Base-by-base conservation (phyloP, 2,888 invertebrate species). In the Oscheius sp. region DNA sequence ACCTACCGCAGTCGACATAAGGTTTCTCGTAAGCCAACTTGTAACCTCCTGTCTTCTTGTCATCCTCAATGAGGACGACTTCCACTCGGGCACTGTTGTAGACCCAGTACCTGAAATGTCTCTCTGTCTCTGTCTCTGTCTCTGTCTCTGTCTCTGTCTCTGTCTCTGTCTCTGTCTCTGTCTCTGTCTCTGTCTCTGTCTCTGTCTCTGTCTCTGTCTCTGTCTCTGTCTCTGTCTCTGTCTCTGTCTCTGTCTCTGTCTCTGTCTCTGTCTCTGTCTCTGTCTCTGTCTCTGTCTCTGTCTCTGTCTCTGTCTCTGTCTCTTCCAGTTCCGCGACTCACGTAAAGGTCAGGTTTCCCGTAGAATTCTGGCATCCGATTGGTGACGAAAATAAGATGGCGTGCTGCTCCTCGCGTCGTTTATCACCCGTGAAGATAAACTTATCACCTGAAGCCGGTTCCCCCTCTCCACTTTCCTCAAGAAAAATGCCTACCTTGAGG, bases 71-170 rank as follows among this genome's bases (percentile, higher is more conserved):
- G 13, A 87, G 77, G 35, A 88, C 71, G n/a, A 87, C 87, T 73
- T 88, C 88, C 35, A 88, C 84, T 42, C 87, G 76, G 11, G 88
- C 88, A 47, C 84, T 82, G 65, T 88, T 88, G 77, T 87, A 88
- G n/a, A 86, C 84, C 88, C 88, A 88, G 62, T 86, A 88, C 11
- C 87, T 87, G 76, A 50, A 80, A 60, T 42, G 42, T 7, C 42
- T 42, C 42, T 42, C 42, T 21, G 21, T 21, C 21, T 21, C 21
- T 21, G 21, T 21, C 21, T 21, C 21, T 21, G 21, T 21, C 21
- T 21, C 21, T 21, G 21, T 21, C 21, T 21, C 21, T 21, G 21
- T 21, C 21, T 21, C 21, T 21, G 21, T 21, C 21, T 21, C 21
- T 21, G 21, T 21, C 21, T 21, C 21, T 21, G 21, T 21, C 21